Base-by-base conservation (phyloP, 2,888 invertebrate species). In the Ctenicera cuprea region DNA sequence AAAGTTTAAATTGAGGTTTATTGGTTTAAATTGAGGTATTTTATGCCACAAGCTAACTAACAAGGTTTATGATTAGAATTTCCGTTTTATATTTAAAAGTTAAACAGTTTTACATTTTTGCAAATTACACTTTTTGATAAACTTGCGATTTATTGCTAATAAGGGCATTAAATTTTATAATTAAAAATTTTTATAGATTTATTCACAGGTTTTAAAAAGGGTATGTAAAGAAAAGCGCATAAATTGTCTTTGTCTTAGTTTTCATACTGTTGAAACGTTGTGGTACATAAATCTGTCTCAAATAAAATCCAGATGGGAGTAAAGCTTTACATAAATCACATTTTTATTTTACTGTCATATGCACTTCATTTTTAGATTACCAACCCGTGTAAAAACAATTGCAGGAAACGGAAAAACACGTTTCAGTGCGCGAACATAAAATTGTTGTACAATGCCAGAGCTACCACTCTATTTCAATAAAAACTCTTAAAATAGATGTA, bases 281-380 rank as follows among this genome's bases (percentile, higher is more conserved):
- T 11, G 22, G 22, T 20, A 59, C 22, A 59, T 59, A 59, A 59
- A 59, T 59, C 59, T 59, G 20, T 38, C 59, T 18, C 20, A 11
- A 20, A 45, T 45, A 45, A 16, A 37, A 59, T 41, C 38, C 59
- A 59, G 38, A 38, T 59, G 22, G 14, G 14, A 45, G 62, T 26
- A 43, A 43, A 43, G 43, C 62, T 62, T 26, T 62, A 37, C 38
- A 59, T 38, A 59, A 59, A 59, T 59, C 59, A 59, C 18, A 16
- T 59, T 59, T 59, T 59, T 59, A 59, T 59, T 59, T 59, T 59
- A 45, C 43, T 26, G 43, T 62, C 62, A 62, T 62, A 43, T 62
- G 43, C 62, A 62, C 62, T 62, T 62, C 45, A 38, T 20, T 59
- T 33, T 14, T 38, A 14, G 38, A 38, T 20, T 38, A 11, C n/a